Evolutionary conservation across 2,113 vertebrate species (phyloP).

Genomic region (Zosterops japonicus): DNA sequence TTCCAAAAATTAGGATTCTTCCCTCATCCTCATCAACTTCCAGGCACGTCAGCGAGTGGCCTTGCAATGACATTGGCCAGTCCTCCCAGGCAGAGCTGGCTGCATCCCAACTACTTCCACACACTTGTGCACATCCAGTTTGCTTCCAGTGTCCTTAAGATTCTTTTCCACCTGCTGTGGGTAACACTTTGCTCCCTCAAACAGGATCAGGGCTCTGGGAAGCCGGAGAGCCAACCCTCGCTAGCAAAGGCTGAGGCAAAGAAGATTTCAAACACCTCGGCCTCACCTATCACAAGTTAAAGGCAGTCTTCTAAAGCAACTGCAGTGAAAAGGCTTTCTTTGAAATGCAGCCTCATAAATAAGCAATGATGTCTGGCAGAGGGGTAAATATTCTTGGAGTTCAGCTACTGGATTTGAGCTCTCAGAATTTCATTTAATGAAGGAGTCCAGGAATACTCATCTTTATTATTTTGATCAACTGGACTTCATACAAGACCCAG

Average conservation of each 20-base stretch:
- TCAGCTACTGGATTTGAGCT: background rate
- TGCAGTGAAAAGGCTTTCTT: background rate
- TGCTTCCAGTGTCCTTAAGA: background rate
- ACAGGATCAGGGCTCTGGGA: background rate
- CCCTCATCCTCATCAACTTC: background rate
- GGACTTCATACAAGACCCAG: background rate
- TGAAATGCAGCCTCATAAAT: background rate
- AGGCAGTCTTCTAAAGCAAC: background rate
- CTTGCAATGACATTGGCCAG: background rate
- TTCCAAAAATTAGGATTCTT: background rate
- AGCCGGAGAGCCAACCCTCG: background rate
- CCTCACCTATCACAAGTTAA: background rate
- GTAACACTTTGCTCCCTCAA: background rate
- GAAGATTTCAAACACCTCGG: background rate
- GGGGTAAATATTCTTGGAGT: background rate
- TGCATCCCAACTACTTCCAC: background rate
- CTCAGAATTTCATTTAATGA: background rate
- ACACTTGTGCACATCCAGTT: background rate
- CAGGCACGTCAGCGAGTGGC: accelerated
- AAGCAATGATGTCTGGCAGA: background rate
- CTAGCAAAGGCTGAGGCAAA: background rate
- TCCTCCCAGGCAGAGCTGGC: background rate
- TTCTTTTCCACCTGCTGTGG: background rate
- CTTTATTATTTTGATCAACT: background rate
- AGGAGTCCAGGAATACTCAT: background rate